phyloP scores from a whole-genome alignment of 2,888 invertebrate genomes.

The Brachylomia viminalis region DNA sequence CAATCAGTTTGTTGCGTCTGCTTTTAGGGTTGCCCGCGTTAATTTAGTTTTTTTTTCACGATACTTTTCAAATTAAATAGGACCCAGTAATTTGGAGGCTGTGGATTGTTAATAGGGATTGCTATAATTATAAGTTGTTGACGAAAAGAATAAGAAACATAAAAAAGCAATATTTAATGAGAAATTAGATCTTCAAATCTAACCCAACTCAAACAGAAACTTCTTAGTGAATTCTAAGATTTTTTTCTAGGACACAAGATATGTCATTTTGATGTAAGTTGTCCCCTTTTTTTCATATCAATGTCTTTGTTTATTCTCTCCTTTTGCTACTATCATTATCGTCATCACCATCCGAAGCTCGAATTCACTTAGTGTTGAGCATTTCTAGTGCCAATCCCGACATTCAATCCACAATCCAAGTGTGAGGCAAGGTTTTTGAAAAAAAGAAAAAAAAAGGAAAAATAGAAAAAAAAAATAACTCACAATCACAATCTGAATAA shows the following conservation, averaged over 20 bases:
- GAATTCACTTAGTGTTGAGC: background rate
- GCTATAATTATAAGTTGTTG: background rate
- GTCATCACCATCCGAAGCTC: background rate
- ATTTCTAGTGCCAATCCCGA: background rate
- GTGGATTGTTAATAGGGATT: background rate
- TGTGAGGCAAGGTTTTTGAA: no score
- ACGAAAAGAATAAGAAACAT: background rate
- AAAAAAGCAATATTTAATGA: background rate
- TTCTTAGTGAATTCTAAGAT: background rate
- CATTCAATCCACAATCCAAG: no score
- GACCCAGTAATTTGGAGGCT: background rate
- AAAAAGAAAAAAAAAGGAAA: no score
- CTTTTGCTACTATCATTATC: background rate
- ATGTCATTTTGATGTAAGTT: background rate
- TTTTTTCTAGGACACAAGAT: background rate
- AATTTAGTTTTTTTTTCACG: conserved; percentile 29
- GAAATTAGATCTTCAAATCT: background rate
- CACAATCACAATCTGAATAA: no score
- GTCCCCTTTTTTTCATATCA: background rate
- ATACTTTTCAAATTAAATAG: background rate
- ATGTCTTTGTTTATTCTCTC: background rate
- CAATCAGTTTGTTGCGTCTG: conserved; percentile 56
- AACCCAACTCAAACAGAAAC: background rate
- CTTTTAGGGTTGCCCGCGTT: conserved; percentile 45
- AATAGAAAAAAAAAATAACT: no score